A percentile compares a stretch with the other conserved stretches of the same genome.
Conservation (phyloP, 1,140 invertebrate genomes). For the Adelges cooleyi region DNA sequence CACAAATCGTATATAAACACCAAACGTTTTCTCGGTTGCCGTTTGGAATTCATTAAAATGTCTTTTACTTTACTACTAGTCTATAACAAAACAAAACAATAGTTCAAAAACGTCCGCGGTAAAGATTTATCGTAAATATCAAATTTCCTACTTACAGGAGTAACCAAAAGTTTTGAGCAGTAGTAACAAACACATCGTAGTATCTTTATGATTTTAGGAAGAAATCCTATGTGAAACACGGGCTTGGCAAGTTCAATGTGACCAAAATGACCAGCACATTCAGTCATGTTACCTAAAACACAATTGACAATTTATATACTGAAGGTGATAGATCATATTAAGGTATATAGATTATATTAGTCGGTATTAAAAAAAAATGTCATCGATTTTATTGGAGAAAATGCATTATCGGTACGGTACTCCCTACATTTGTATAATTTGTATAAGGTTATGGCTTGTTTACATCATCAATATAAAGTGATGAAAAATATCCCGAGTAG, state of each 20-base stretch:
- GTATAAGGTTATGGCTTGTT: no score
- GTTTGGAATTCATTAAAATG: constrained; percentile 90
- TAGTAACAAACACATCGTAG: constrained; percentile 94
- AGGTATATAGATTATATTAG: no score
- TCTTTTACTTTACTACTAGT: constrained; percentile 96
- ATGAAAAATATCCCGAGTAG: no score
- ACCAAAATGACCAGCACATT: constrained; percentile 98
- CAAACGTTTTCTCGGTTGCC: constrained; percentile 84
- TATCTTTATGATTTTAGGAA: constrained; percentile 95
- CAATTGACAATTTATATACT: no score
- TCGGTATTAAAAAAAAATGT: no score
- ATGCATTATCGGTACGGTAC: no score
- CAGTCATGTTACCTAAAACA: constrained; percentile 69
- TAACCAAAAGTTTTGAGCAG: constrained; percentile 89
- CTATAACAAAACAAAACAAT: constrained; percentile 36
- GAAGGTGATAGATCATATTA: no score
- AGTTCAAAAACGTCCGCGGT: no score
- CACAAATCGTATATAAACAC: constrained; percentile 97
- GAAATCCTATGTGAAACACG: constrained; percentile 95
- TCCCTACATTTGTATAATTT: no score
- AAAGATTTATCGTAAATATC: no score
- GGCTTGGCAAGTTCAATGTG: constrained; percentile 97
- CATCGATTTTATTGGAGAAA: no score
- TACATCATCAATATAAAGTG: no score
- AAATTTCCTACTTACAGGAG: constrained; percentile 54